Base-by-base conservation (phyloP, 2,113 vertebrate species). In the Cathartes aura region DNA sequence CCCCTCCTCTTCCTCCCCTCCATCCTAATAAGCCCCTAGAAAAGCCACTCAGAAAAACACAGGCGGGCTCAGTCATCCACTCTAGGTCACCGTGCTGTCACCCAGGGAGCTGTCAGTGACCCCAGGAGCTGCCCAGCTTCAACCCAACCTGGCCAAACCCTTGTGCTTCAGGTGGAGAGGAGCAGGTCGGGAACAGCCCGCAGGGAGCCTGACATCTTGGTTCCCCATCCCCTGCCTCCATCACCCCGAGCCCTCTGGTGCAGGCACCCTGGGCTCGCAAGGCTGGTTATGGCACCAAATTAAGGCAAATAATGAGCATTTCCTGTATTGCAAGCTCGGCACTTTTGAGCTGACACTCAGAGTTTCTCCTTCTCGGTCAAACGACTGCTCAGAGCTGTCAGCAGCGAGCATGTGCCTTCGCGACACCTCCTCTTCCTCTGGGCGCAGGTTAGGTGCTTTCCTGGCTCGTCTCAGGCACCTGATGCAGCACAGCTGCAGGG, bases 131-230 rank as follows among this genome's bases (percentile, higher is more conserved):
- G 34, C 71, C 16, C 79, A 71, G 75, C 29, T 50, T 40, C 85
- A 70, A 10, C 62, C 66, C 58, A 63, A 3, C 34, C 48, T 43
- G 40, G 8, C 45, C 74, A 52, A 47, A 75, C 7, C 17, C 62
- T 62, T 4, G 8, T 11, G 55, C 23, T 79, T 38, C 42, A 36
- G 27, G 58, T 8, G 29, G 40, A 64, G 26, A 32, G 34, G 36
- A 70, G 38, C 5, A 2, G 22, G 10, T 30, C 1, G 5, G 17
- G 42, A 79, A 11, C 26, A 78, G 21, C 83, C 59, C 3, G 0
- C 0, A 6, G 15, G 68, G 64, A 62, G 10, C 12, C 42, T 0
- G 4, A 22, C 5, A 2, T 38, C 56, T 71, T 11, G 0, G 20
- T 32, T 53, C 29, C 70, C 58, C 1, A 0, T n/a, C 47, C 15